phyloP scores from a whole-genome alignment of 2,113 vertebrate species.

The Uria aalge region DNA sequence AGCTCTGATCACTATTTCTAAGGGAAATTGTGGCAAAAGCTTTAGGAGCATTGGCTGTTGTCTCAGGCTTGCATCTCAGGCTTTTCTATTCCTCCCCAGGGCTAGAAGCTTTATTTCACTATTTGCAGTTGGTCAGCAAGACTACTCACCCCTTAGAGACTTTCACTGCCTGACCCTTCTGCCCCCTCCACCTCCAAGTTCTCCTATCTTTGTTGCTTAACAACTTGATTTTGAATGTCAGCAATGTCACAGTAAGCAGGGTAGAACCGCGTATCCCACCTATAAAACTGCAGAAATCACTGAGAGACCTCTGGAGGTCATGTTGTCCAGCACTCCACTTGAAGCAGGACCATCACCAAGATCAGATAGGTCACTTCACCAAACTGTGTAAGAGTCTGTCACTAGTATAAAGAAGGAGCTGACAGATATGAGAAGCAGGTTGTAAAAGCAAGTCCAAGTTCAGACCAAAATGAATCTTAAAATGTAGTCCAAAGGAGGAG shows the following conservation, averaged over 20 bases:
- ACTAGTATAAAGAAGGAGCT: background rate
- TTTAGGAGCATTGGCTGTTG: background rate
- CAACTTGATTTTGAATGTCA: background rate
- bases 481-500: background rate
- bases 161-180: background rate
- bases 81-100: background rate
- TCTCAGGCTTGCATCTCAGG: background rate
- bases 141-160: background rate
- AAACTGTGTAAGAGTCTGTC: rapidly evolving
- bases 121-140: background rate
- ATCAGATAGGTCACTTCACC: background rate
- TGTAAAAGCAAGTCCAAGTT: background rate
- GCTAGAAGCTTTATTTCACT: background rate
- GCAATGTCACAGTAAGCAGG: background rate
- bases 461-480: background rate
- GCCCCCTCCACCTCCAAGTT: background rate
- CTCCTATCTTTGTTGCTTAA: background rate
- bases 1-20: background rate
- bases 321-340: background rate
- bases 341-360: background rate
- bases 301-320: background rate
- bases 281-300: background rate
- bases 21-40: background rate
- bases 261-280: rapidly evolving
- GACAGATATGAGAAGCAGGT: background rate